These are phyloP conservation scores for Hybos culiciformis DNA, from an alignment of 2,888 invertebrate genomes.

Conservation along the genomic window DNA sequence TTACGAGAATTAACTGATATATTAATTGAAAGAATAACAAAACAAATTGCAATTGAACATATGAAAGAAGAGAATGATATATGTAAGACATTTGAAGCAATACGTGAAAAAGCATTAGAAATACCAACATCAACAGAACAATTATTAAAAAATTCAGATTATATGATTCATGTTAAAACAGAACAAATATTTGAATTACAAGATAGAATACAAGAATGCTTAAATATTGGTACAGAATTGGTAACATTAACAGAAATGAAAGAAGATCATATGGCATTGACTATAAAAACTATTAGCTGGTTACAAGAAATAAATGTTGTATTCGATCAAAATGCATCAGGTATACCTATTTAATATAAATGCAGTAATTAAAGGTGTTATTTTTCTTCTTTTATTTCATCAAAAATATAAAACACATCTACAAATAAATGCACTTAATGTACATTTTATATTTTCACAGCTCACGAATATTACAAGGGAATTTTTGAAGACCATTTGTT, in stretches of 20 bases:
- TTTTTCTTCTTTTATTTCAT: too few species aligned
- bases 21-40: slow-evolving; percentile 47
- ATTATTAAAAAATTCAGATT: slow-evolving; percentile 64
- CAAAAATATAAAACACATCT: too few species aligned
- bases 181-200: slow-evolving; percentile 53
- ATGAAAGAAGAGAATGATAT: slow-evolving; percentile 52
- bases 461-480: slow-evolving; percentile 68
- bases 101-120: slow-evolving; percentile 52
- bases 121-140: slow-evolving; percentile 69
- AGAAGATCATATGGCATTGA: slow-evolving; percentile 61
- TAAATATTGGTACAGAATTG: slow-evolving; percentile 49
- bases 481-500: slow-evolving; percentile 72
- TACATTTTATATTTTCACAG: too few species aligned
- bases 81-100: slow-evolving; percentile 55
- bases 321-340: slow-evolving; percentile 62
- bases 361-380: too few species aligned
- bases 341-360: too few species aligned
- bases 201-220: slow-evolving; percentile 52
- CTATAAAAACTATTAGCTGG: slow-evolving; percentile 75
- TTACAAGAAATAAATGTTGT: slow-evolving; percentile 64
- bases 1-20: slow-evolving; percentile 44
- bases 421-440: too few species aligned
- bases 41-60: slow-evolving; percentile 48
- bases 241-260: slow-evolving; percentile 64
- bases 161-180: slow-evolving; percentile 66